These are phyloP conservation scores for Psilopsiagon aurifrons DNA, from an alignment of 2,113 vertebrate species.

Conservation along the genomic window DNA sequence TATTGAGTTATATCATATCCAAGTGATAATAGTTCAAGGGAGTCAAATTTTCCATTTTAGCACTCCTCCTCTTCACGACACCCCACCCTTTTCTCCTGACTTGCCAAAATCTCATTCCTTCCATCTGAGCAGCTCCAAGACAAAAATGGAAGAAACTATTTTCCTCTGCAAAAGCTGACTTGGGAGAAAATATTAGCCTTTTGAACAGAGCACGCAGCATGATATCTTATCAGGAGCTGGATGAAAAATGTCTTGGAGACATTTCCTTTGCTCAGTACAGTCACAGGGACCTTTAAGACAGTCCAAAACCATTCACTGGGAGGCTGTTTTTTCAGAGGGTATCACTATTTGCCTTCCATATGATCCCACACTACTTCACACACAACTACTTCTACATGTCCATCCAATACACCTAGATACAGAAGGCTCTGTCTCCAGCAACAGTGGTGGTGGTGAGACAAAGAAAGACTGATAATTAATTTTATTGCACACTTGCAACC, in stretches of 20 bases:
- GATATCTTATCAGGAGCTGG: constrained; percentile 21
- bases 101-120: constrained; percentile 48
- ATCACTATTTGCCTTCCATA: background rate
- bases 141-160: constrained; percentile 8
- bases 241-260: background rate
- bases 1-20: background rate
- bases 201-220: background rate
- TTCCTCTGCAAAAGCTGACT: constrained; percentile 37
- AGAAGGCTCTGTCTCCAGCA: background rate
- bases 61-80: background rate
- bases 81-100: constrained; percentile 2
- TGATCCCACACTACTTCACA: background rate
- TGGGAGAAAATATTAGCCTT: background rate
- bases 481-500: background rate
- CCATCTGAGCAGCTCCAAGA: background rate
- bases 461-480: background rate
- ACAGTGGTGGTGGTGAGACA: background rate
- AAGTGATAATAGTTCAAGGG: constrained; percentile 15
- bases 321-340: background rate
- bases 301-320: background rate
- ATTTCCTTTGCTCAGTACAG: background rate
- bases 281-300: background rate
- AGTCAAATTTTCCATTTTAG: constrained; percentile 43
- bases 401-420: background rate
- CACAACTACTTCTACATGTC: background rate